Percentiles rank a stretch among this genome's conserved stretches.
phyloP scores from a whole-genome alignment of 1,140 invertebrate genomes.

The Solenopsis fugax region DNA sequence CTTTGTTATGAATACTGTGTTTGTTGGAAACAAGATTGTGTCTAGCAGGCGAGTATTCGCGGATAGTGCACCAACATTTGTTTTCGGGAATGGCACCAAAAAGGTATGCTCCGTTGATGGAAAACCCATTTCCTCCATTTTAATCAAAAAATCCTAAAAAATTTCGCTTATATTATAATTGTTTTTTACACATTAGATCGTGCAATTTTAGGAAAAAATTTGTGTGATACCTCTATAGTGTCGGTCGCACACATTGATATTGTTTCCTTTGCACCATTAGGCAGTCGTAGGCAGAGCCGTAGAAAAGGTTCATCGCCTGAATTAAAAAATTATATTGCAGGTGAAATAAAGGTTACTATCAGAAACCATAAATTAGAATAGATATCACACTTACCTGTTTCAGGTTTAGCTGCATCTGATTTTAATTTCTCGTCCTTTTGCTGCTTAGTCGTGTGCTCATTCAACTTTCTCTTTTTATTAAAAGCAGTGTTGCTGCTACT shows the following conservation, averaged over 20 bases:
- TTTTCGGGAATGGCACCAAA: slow-evolving; percentile 84
- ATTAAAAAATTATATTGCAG: slow-evolving; percentile 31
- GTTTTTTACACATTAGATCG: too few relatives aligned
- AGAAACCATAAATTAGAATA: neutral
- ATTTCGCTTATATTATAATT: neutral
- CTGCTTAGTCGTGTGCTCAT: slow-evolving; percentile 34
- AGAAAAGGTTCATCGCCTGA: slow-evolving; percentile 78
- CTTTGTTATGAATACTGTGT: slow-evolving; percentile 86
- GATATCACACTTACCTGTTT: slow-evolving; percentile 63
- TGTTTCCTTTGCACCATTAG: slow-evolving; percentile 84
- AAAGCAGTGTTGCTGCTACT: slow-evolving; percentile 44
- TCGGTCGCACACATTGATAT: slow-evolving; percentile 82
- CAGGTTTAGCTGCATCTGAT: slow-evolving; percentile 56
- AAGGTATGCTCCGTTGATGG: slow-evolving; percentile 81
- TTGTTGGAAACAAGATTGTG: slow-evolving; percentile 84
- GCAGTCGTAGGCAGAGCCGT: slow-evolving; percentile 83
- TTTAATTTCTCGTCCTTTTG: slow-evolving; percentile 33
- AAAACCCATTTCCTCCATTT: slow-evolving; percentile 84
- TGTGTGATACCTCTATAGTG: slow-evolving; percentile 80
- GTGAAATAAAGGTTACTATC: neutral
- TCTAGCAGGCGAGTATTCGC: slow-evolving; percentile 80
- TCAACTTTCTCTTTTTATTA: slow-evolving; percentile 65
- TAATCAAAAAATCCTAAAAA: slow-evolving; percentile 82
- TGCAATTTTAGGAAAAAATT: neutral
- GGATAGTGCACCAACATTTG: slow-evolving; percentile 82